Conservation (phyloP, 2,113 vertebrate genomes). For the Glaucomys volans region DNA sequence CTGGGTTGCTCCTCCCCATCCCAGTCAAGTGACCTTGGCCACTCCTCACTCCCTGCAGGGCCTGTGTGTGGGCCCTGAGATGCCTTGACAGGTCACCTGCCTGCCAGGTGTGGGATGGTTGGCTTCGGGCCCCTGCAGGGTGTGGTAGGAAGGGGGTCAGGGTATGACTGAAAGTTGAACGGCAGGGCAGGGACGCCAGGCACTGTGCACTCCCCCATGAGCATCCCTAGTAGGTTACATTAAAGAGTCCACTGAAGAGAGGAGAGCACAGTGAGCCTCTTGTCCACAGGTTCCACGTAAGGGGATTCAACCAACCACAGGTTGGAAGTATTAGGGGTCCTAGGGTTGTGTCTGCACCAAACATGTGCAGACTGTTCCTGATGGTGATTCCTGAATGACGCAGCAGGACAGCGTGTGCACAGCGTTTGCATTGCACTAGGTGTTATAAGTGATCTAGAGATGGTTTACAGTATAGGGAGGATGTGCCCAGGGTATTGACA, state of each 20-base stretch:
- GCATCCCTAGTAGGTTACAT: not conserved
- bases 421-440: not conserved
- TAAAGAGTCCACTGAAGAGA: not conserved
- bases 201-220: not conserved
- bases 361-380: not conserved
- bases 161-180: not conserved
- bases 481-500: not conserved
- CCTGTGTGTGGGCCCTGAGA: too few relatives aligned
- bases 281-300: not conserved
- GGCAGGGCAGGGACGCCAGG: too few relatives aligned
- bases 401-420: not conserved
- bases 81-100: not conserved
- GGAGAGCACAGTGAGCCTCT: not conserved
- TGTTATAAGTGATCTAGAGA: not conserved
- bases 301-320: not conserved
- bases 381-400: not conserved
- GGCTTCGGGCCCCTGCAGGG: not conserved
- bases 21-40: too few relatives aligned
- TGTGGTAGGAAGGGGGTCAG: fast-evolving
- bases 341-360: not conserved
- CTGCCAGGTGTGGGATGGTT: not conserved
- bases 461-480: not conserved
- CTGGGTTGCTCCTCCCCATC: too few relatives aligned
- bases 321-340: too few relatives aligned
- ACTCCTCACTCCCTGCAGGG: too few relatives aligned